Evolutionary conservation across 2,888 invertebrate genomes (phyloP).

Genomic region (Aleiodes alternator): DNA sequence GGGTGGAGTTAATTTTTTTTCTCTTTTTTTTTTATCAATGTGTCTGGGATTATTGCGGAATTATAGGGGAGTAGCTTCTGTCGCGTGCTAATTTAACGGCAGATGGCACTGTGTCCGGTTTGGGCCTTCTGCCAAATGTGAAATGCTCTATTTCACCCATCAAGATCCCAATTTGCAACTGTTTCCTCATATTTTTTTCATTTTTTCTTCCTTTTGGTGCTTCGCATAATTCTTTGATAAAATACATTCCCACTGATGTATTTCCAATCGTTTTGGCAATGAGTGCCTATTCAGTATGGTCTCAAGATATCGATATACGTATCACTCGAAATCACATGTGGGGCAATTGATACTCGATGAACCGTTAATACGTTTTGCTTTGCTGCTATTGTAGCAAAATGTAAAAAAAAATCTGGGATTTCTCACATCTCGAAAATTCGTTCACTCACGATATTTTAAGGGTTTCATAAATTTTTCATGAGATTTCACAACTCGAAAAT

Average conservation of each 20-base stretch:
- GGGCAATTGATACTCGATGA: conserved; percentile 74
- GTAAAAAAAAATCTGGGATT: conserved; percentile 48
- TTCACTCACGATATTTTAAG: conserved; percentile 67
- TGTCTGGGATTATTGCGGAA: conserved; percentile 15
- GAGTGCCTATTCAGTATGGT: conserved; percentile 34
- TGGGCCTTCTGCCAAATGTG: too few relatives aligned
- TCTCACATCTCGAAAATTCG: conserved; percentile 71
- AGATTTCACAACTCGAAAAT: conserved; percentile 37
- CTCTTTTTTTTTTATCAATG: not conserved
- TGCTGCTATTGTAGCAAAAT: conserved; percentile 60
- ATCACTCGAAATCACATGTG: conserved; percentile 56
- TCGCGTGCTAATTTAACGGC: too few relatives aligned
- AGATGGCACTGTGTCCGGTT: too few relatives aligned
- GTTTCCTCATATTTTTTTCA: not conserved
- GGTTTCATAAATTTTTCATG: conserved; percentile 67
- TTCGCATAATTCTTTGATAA: not conserved
- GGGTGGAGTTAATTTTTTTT: conserved; percentile 22
- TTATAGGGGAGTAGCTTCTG: conserved; percentile 1
- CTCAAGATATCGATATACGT: conserved; percentile 59
- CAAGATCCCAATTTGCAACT: not conserved
- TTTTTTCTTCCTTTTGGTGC: not conserved
- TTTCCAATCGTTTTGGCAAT: conserved; percentile 13
- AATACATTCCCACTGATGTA: conserved; percentile 19
- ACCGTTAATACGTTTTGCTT: conserved; percentile 65
- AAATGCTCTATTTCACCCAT: too few relatives aligned